phyloP scores from a whole-genome alignment of 2,113 vertebrate species.

The Oreochromis aureus region DNA sequence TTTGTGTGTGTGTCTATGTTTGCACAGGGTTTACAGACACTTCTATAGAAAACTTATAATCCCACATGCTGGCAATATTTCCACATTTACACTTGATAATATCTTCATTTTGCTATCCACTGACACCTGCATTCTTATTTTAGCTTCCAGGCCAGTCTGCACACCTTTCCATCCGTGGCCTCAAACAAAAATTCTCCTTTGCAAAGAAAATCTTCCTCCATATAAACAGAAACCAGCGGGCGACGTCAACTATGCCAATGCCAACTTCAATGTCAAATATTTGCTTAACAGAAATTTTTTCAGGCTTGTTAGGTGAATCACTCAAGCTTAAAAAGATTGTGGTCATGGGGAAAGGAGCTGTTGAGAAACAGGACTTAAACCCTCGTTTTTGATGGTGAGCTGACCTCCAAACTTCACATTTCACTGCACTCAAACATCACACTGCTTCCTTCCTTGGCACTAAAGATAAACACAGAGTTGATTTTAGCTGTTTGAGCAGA shows the following conservation, averaged over 20 bases:
- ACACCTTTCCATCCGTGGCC: rapidly evolving
- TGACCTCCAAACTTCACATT: neutral
- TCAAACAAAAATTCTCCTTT: neutral
- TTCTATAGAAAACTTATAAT: neutral
- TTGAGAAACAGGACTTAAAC: neutral
- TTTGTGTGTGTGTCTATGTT: neutral
- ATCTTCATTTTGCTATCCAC: neutral
- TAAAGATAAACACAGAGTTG: neutral
- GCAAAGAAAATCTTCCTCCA: neutral
- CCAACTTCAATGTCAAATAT: neutral
- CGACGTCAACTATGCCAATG: neutral
- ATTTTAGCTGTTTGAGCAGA: neutral
- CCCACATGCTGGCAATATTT: neutral
- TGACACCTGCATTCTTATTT: neutral
- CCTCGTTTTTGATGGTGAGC: neutral
- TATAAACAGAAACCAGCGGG: rapidly evolving
- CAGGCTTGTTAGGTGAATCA: rapidly evolving
- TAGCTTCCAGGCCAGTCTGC: neutral
- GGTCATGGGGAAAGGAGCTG: neutral
- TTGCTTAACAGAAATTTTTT: neutral
- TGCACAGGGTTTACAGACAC: neutral
- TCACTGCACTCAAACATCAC: neutral
- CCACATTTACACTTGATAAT: neutral
- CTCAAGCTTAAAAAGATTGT: neutral
- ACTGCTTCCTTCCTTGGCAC: neutral